Conservation (phyloP, 2,113 vertebrate genomes). For the Salvelinus fontinalis region DNA sequence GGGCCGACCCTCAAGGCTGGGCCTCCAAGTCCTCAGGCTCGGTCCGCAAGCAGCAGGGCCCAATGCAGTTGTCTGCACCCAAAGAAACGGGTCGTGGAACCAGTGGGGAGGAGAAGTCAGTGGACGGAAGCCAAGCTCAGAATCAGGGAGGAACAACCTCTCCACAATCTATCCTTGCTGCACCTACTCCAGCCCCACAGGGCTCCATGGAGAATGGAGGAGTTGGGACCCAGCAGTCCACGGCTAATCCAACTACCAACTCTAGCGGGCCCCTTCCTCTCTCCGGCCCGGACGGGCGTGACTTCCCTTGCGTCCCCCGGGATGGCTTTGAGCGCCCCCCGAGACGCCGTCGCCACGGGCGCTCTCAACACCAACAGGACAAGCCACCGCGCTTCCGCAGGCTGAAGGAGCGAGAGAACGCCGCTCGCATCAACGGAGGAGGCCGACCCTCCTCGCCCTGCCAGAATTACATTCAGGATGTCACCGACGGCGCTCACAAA, state of each 20-base stretch:
- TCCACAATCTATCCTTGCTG: conserved; percentile 39
- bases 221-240: conserved; percentile 44
- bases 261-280: conserved; percentile 48
- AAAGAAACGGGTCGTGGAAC: conserved; percentile 66
- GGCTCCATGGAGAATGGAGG: conserved; percentile 65
- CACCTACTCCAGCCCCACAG: conserved; percentile 37
- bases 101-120: conserved; percentile 64
- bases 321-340: conserved; percentile 78
- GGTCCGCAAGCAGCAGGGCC: conserved; percentile 68
- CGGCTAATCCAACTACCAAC: conserved; percentile 54
- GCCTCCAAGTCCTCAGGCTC: conserved; percentile 60
- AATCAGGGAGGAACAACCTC: conserved; percentile 61
- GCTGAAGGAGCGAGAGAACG: conserved; percentile 87
- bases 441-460: conserved; percentile 62
- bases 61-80: conserved; percentile 47
- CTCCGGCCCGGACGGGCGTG: conserved; percentile 44
- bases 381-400: conserved; percentile 90
- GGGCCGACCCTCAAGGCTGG: conserved; percentile 64
- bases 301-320: conserved; percentile 49
- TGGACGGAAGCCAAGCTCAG: conserved; percentile 57
- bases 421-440: conserved; percentile 79
- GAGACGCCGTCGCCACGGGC: conserved; percentile 80
- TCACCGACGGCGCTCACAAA: conserved; percentile 51
- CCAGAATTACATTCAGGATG: conserved; percentile 64
- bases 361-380: conserved; percentile 89